phyloP scores from a whole-genome alignment of 2,113 vertebrate species.

The Panthera tigris region DNA sequence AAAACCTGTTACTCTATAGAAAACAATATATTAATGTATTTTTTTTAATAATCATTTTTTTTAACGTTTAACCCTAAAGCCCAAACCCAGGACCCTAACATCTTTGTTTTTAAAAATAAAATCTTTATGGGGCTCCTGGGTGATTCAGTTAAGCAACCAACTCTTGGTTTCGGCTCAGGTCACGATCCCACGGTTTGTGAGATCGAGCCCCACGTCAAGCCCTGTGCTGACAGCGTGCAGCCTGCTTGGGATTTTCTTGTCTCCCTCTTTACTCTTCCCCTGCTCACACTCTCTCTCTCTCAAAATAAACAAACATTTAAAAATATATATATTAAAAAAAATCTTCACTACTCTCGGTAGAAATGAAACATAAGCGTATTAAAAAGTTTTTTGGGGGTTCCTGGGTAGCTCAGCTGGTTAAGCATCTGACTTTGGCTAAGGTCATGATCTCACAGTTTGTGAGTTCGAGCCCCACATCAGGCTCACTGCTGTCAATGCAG shows the following conservation, averaged over 20 bases:
- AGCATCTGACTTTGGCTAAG: background rate
- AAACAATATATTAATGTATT: too few relatives aligned
- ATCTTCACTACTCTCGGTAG: background rate
- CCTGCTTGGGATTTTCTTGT: too few relatives aligned
- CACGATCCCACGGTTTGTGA: too few relatives aligned
- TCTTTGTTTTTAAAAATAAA: constrained; percentile 39
- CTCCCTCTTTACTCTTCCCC: too few relatives aligned
- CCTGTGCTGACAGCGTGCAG: too few relatives aligned
- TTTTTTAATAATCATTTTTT: too few relatives aligned
- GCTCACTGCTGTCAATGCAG: background rate
- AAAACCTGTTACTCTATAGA: background rate
- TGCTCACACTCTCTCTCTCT: too few relatives aligned
- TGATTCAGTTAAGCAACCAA: too few relatives aligned
- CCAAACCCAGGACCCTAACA: background rate
- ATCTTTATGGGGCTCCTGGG: background rate
- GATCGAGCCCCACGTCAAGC: too few relatives aligned
- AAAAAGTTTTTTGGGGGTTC: background rate
- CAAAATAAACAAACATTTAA: too few relatives aligned
- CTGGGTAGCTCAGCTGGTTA: background rate
- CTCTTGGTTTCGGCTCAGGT: too few relatives aligned
- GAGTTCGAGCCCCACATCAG: background rate
- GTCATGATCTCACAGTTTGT: background rate
- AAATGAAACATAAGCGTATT: background rate
- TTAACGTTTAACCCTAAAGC: too few relatives aligned
- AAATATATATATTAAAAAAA: background rate